Evolutionary conservation across 2,797 vertebrate genomes (phyloP).

Genomic region (Gallirallus australis): DNA sequence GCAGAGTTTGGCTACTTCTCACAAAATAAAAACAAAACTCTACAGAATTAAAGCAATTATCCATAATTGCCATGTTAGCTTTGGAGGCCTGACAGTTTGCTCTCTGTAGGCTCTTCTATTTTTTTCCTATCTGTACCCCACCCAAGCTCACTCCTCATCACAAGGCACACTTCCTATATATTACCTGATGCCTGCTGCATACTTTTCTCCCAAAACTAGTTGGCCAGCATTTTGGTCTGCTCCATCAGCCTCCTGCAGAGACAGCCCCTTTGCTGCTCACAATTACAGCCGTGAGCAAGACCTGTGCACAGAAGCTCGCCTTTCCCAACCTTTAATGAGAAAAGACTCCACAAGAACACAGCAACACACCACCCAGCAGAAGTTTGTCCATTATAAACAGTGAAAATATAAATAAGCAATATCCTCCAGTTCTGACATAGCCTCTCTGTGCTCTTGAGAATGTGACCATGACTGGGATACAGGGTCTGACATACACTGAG

Average conservation of each 20-base stretch:
- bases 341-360: neutral
- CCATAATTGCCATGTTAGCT: neutral
- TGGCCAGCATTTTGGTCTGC: neutral
- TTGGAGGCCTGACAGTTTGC: neutral
- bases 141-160: neutral
- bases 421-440: neutral
- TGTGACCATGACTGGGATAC: neutral
- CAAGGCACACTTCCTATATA: neutral
- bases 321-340: neutral
- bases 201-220: fast-evolving
- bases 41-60: neutral
- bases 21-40: neutral
- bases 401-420: neutral
- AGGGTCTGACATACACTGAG: neutral
- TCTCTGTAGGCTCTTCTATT: neutral
- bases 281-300: neutral
- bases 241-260: neutral
- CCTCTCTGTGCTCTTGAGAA: neutral
- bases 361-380: neutral
- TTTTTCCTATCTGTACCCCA: neutral
- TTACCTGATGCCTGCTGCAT: neutral
- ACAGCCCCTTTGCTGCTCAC: neutral
- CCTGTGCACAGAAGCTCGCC: neutral
- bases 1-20: neutral
- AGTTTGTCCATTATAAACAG: neutral